Conservation (phyloP, 2,113 vertebrate genomes). For the Callipepla californica region DNA sequence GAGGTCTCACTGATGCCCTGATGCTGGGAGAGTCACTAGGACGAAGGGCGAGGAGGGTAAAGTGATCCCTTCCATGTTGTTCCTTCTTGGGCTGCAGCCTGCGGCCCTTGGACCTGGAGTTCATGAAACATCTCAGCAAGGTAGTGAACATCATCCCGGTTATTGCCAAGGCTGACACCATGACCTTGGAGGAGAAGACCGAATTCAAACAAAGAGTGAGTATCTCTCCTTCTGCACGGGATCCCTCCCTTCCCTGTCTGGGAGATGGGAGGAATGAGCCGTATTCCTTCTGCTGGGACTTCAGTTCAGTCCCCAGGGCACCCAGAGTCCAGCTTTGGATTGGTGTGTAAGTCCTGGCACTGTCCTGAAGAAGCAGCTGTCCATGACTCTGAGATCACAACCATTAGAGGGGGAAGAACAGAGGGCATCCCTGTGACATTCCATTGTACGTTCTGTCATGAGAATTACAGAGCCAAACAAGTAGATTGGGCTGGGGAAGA, state of each 20-base stretch:
- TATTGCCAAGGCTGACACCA: slow-evolving; percentile 96
- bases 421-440: not conserved
- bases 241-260: not conserved
- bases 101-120: slow-evolving; percentile 92
- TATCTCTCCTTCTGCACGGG: not conserved
- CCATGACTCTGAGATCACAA: not conserved
- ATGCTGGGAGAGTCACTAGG: not conserved
- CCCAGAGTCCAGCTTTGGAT: not conserved
- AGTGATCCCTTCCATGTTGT: not conserved
- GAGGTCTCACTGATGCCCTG: not conserved
- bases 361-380: not conserved
- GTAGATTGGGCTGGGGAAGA: not conserved
- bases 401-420: not conserved
- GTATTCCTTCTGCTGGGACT: not conserved
- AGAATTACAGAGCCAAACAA: not conserved
- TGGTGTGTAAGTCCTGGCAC: not conserved
- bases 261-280: not conserved
- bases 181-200: slow-evolving; percentile 93
- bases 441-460: not conserved
- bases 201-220: slow-evolving; percentile 97
- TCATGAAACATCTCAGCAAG: slow-evolving; percentile 97
- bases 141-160: slow-evolving; percentile 96
- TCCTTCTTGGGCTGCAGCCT: slow-evolving; percentile 81
- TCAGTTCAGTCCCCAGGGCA: not conserved
- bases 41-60: not conserved